phyloP scores from a whole-genome alignment of 2,888 invertebrate genomes.

The Cataglyphis albicans region DNA sequence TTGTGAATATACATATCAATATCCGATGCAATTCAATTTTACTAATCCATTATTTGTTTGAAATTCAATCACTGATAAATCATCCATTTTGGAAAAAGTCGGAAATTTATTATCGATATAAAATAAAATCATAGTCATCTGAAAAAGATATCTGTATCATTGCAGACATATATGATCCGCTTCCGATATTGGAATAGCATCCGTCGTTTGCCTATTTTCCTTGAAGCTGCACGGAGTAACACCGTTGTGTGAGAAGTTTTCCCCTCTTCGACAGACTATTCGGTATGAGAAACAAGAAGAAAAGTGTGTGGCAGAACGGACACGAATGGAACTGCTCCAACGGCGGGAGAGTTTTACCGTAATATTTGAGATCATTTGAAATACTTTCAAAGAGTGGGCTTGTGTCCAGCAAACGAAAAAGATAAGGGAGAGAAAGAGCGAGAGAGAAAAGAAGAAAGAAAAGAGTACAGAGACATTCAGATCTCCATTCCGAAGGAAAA shows the following conservation, averaged over 20 bases:
- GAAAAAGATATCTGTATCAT: not conserved
- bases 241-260: conserved; percentile 52
- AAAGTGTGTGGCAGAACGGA: conserved; percentile 34
- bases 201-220: conserved; percentile 43
- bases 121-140: conserved; percentile 15
- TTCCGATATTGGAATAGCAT: conserved; percentile 24
- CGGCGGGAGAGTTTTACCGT: conserved; percentile 68
- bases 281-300: conserved; percentile 63
- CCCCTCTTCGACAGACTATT: conserved; percentile 37
- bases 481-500: conserved; percentile 71
- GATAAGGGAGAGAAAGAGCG: conserved; percentile 10
- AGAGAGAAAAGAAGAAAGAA: not conserved
- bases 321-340: conserved; percentile 55
- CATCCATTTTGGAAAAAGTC: conserved; percentile 24
- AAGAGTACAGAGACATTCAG: conserved; percentile 69
- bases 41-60: conserved; percentile 30
- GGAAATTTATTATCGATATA: conserved; percentile 29
- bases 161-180: conserved; percentile 3
- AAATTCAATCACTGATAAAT: conserved; percentile 45
- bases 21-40: conserved; percentile 32
- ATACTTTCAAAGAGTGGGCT: conserved; percentile 81
- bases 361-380: conserved; percentile 76
- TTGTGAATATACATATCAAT: not conserved
- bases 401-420: conserved; percentile 74
- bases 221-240: conserved; percentile 57